These are phyloP conservation scores for Polietes domitor DNA, from an alignment of 2,888 invertebrate species.

Conservation along the genomic window DNA sequence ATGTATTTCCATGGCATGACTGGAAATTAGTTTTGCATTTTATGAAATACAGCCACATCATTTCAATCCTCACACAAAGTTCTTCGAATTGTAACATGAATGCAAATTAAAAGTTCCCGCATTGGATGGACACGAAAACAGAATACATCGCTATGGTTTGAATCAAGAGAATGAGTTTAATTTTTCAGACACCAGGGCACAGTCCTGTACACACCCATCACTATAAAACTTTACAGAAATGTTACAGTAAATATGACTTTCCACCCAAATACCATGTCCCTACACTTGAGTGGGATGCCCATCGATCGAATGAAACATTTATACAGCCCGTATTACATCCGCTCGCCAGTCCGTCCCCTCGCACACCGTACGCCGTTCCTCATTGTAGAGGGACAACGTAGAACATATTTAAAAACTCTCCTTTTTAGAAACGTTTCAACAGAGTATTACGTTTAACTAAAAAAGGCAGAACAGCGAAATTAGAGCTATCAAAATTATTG, in stretches of 20 bases:
- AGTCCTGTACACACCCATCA: not conserved
- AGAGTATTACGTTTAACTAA: not conserved
- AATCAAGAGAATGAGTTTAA: not conserved
- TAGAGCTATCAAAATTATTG: no score
- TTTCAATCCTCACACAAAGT: no score
- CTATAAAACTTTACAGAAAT: not conserved
- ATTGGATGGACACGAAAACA: no score
- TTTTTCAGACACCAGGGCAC: not conserved
- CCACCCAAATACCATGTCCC: not conserved
- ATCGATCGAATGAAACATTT: not conserved
- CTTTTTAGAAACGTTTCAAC: not conserved
- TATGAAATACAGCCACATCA: no score
- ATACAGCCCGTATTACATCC: not conserved
- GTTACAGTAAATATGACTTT: conserved; percentile 1
- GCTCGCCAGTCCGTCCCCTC: not conserved
- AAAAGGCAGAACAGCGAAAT: not conserved
- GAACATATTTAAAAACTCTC: conserved; percentile 1
- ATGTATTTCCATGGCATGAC: no score
- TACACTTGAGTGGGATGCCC: not conserved
- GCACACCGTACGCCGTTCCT: no score
- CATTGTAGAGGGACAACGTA: not conserved
- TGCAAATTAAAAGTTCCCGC: no score
- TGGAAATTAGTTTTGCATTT: no score
- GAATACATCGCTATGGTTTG: no score
- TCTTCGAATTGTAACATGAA: no score